Percentiles rank a stretch among this genome's conserved stretches.
Evolutionary conservation across 2,113 vertebrate genomes (phyloP).

Genomic region (Australoheros scitulus): DNA sequence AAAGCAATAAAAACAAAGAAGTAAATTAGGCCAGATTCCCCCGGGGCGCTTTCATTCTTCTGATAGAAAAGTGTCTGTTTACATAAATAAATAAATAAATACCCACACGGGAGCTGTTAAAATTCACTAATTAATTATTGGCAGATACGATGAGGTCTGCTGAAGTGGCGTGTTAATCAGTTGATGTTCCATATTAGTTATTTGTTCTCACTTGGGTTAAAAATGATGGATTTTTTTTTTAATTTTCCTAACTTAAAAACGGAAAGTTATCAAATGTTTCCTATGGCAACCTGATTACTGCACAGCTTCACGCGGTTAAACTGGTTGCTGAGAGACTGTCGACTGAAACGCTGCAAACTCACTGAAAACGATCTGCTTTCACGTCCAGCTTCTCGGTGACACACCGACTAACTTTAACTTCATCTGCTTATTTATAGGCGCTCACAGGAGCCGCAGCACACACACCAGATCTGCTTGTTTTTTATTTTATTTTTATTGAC

Average conservation of each 20-base stretch:
- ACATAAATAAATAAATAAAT: background rate
- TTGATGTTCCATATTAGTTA: slow-evolving; percentile 12
- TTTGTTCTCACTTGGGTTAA: background rate
- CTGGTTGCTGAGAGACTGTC: background rate
- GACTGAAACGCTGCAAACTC: background rate
- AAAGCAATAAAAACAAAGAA: slow-evolving; percentile 7
- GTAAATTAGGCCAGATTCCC: background rate
- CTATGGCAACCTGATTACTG: rapidly evolving
- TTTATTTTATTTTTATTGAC: too few relatives aligned
- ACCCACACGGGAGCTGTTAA: slow-evolving; percentile 17
- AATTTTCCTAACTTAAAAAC: background rate
- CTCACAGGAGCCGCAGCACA: background rate
- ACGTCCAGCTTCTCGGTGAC: background rate
- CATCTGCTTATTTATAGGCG: background rate
- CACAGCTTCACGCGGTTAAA: background rate
- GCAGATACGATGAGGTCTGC: slow-evolving; percentile 24
- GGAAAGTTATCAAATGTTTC: background rate
- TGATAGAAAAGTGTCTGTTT: slow-evolving; percentile 25
- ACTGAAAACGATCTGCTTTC: background rate
- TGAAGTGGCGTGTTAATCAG: slow-evolving; percentile 48
- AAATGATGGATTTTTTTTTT: background rate
- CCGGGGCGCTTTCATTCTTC: background rate
- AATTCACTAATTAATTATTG: slow-evolving; percentile 49
- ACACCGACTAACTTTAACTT: background rate
- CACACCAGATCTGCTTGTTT: background rate